A percentile compares a stretch with the other conserved stretches of the same genome.
Conservation (phyloP, 2,113 vertebrate genomes). For the Megaptera novaeangliae region DNA sequence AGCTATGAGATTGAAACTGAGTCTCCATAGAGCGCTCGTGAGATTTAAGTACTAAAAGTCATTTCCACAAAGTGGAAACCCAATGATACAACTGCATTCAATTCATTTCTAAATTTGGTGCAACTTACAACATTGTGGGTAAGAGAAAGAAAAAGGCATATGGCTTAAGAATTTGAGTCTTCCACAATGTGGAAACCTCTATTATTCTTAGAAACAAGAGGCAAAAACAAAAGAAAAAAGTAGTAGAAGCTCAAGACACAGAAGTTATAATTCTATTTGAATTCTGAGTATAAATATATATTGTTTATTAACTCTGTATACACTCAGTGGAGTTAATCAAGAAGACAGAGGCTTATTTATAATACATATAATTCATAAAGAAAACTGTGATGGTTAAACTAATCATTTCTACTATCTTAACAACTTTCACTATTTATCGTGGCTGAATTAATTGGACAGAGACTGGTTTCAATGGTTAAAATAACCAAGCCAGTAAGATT, state of each 20-base stretch:
- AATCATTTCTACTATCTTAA: background rate
- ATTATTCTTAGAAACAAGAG: background rate
- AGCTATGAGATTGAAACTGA: constrained; percentile 56
- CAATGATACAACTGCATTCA: constrained; percentile 68
- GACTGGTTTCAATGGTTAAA: background rate
- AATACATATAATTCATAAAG: background rate
- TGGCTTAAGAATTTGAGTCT: background rate
- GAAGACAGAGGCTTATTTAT: background rate
- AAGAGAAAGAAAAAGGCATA: background rate
- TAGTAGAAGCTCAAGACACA: background rate
- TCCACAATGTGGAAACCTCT: background rate
- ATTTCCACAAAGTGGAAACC: constrained; percentile 73
- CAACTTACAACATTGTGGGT: background rate
- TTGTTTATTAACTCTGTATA: background rate
- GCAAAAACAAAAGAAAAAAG: background rate
- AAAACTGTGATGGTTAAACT: background rate
- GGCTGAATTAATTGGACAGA: background rate
- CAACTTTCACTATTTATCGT: background rate
- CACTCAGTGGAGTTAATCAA: background rate
- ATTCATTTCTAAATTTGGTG: constrained; percentile 43
- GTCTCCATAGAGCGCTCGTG: constrained; percentile 47
- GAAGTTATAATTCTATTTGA: background rate
- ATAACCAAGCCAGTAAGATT: background rate
- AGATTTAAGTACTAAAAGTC: constrained; percentile 72
- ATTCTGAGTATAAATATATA: background rate